phyloP scores from a whole-genome alignment of 1,140 invertebrate genomes.

The Temnothorax curvispinosus region DNA sequence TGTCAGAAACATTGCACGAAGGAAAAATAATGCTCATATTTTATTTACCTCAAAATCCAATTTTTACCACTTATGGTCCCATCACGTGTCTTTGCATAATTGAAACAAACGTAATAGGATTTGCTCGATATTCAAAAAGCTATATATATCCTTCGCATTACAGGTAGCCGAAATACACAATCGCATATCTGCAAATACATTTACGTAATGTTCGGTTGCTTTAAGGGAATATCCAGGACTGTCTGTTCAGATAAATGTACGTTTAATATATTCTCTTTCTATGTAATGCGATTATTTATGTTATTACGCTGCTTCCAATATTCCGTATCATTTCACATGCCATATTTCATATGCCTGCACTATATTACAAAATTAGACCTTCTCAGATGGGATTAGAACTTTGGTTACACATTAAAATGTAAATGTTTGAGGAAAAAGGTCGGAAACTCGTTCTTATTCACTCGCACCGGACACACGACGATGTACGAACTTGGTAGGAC shows the following conservation, averaged over 20 bases:
- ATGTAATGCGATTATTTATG: constrained; percentile 30
- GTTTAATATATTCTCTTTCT: constrained; percentile 39
- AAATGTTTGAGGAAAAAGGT: constrained; percentile 11
- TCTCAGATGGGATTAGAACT: constrained; percentile 8
- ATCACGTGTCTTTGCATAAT: constrained; percentile 21
- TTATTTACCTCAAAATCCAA: not conserved
- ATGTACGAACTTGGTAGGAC: not conserved
- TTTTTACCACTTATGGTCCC: not conserved
- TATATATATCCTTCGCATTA: constrained; percentile 1
- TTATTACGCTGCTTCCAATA: constrained; percentile 22
- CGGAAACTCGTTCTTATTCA: constrained; percentile 26
- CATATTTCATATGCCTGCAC: not conserved
- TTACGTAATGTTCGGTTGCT: not conserved
- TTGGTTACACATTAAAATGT: not conserved
- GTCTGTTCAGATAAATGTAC: constrained; percentile 24
- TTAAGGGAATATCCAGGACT: not conserved
- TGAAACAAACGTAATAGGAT: not conserved
- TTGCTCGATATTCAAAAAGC: not conserved
- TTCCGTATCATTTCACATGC: constrained; percentile 3
- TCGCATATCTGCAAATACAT: not conserved
- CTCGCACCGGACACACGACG: not conserved
- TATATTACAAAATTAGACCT: constrained; percentile 20
- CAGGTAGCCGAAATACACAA: constrained; percentile 3
- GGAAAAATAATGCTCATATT: not conserved
- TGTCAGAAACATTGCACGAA: not conserved